These are phyloP conservation scores for Astropecten irregularis DNA, from an alignment of 53 echinoderm and acorn worm species.

Conservation along the genomic window DNA sequence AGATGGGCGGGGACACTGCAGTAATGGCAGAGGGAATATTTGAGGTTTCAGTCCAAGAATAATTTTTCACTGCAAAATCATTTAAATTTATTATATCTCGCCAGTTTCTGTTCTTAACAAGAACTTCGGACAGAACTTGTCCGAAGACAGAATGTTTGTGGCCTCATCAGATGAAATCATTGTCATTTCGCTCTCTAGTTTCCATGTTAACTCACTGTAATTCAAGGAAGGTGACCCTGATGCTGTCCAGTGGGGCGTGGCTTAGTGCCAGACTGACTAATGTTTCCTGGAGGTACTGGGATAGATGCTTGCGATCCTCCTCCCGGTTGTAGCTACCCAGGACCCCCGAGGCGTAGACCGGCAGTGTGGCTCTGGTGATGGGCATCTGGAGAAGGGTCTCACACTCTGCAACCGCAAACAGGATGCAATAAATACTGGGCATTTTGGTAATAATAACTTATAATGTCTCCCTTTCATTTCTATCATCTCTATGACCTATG, in stretches of 20 bases:
- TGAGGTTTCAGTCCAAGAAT: too few species aligned
- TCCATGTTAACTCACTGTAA: constrained; percentile 78
- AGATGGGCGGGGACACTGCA: too few species aligned
- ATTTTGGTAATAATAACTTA: background rate
- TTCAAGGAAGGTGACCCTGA: constrained; percentile 84
- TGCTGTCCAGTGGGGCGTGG: constrained; percentile 79
- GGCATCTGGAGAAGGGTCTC: constrained; percentile 77
- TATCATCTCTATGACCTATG: background rate
- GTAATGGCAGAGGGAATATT: too few species aligned
- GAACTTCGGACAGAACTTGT: too few species aligned
- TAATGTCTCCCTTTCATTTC: background rate
- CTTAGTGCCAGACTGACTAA: constrained; percentile 75
- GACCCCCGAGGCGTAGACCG: constrained; percentile 88
- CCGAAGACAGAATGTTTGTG: too few species aligned
- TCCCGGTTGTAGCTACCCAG: constrained; percentile 82
- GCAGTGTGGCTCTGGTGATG: constrained; percentile 88
- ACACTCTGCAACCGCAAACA: constrained; percentile 46
- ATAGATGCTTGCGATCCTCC: constrained; percentile 82
- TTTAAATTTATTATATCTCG: too few species aligned
- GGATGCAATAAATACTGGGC: background rate
- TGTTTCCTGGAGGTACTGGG: constrained; percentile 83
- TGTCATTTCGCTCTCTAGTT: too few species aligned
- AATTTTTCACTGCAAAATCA: too few species aligned
- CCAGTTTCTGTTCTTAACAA: too few species aligned
- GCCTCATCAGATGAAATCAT: too few species aligned